Conservation (phyloP, 1,140 invertebrate genomes). For the Drosophila varians region DNA sequence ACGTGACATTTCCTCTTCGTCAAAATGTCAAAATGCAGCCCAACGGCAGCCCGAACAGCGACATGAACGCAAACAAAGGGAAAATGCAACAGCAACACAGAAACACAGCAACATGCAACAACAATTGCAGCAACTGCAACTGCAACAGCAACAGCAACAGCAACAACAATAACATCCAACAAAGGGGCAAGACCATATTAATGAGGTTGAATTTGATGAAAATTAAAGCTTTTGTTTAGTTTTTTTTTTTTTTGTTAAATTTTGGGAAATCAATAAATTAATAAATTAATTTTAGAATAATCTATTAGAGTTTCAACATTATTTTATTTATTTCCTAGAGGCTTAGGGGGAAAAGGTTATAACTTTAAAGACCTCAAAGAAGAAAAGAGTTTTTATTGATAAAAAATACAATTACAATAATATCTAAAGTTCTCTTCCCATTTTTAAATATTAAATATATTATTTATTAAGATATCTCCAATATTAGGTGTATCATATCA, state of each 20-base stretch:
- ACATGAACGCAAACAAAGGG: constrained; percentile 65
- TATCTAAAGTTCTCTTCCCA: too few species aligned
- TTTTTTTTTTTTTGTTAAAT: background rate
- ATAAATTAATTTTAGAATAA: too few species aligned
- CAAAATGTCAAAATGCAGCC: constrained; percentile 82
- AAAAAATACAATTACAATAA: too few species aligned
- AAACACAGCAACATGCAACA: constrained; percentile 30
- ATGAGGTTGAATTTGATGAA: constrained; percentile 14
- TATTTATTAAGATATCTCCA: too few species aligned
- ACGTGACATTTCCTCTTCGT: constrained; percentile 84
- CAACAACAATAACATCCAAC: constrained; percentile 17
- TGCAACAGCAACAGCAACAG: constrained; percentile 16
- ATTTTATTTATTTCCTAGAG: too few species aligned
- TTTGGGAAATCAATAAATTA: too few species aligned
- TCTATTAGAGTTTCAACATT: too few species aligned
- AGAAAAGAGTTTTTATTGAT: too few species aligned
- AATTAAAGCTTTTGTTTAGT: background rate
- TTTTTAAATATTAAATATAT: too few species aligned
- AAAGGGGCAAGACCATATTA: constrained; percentile 27
- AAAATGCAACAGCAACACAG: constrained; percentile 21
- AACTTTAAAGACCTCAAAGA: too few species aligned
- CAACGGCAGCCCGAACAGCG: constrained; percentile 40
- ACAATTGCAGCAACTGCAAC: constrained; percentile 12
- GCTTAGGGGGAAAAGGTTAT: too few species aligned
- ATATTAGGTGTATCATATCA: too few species aligned